Evolutionary conservation across 2,797 vertebrate genomes (phyloP).

Genomic region (Schizopygopsis malacanthus): DNA sequence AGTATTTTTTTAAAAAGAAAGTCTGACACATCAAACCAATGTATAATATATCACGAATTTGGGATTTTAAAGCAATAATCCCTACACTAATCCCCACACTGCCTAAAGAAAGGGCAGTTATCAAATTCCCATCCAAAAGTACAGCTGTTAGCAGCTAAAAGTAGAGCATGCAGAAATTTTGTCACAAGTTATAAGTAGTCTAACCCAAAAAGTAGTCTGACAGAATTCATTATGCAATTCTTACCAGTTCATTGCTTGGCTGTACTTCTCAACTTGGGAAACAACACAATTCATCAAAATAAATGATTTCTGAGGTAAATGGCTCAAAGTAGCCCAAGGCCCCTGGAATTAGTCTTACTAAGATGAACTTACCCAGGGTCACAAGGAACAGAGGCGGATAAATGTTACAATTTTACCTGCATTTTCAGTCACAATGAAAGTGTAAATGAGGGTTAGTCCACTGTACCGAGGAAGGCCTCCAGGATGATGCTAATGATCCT

Average conservation of each 20-base stretch:
- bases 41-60: slow-evolving; percentile 9
- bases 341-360: slow-evolving; percentile 40
- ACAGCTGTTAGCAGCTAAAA: background rate
- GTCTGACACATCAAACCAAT: background rate
- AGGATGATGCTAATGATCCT: slow-evolving; percentile 54
- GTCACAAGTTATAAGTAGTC: background rate
- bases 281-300: slow-evolving; percentile 21
- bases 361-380: slow-evolving; percentile 50
- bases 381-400: slow-evolving; percentile 36
- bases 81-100: background rate
- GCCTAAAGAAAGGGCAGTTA: slow-evolving; percentile 9
- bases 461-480: slow-evolving; percentile 51
- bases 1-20: background rate
- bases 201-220: background rate
- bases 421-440: slow-evolving; percentile 39
- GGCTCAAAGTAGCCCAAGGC: slow-evolving; percentile 8
- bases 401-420: slow-evolving; percentile 50
- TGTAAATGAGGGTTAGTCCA: slow-evolving; percentile 58
- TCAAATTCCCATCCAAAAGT: slow-evolving; percentile 10
- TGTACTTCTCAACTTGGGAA: slow-evolving; percentile 12
- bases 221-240: background rate
- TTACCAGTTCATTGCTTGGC: background rate
- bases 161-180: background rate
- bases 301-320: slow-evolving; percentile 13
- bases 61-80: slow-evolving; percentile 29